A percentile compares a stretch with the other conserved stretches of the same genome.
These are phyloP conservation scores for Penaeus indicus DNA, from an alignment of 1,140 invertebrate genomes.

Conservation along the genomic window DNA sequence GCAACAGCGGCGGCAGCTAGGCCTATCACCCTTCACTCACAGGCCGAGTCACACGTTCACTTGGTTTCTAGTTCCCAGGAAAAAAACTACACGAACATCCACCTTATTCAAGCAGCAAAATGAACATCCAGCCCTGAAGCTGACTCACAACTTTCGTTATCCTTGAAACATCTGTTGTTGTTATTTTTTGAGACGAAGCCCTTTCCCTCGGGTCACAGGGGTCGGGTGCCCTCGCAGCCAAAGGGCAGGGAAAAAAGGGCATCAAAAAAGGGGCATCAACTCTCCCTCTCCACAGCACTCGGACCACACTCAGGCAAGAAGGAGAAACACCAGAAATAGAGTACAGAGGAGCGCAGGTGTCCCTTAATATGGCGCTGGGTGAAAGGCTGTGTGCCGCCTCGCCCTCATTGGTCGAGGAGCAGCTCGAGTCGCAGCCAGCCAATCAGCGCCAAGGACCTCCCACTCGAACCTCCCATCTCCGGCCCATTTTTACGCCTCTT, in stretches of 20 bases:
- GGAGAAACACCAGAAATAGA: conserved; percentile 15
- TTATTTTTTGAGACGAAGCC: too few relatives aligned
- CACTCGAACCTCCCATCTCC: conserved; percentile 47
- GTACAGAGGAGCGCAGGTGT: conserved; percentile 48
- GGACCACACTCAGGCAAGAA: neutral
- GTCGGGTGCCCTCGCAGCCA: too few relatives aligned
- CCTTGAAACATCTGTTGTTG: conserved; percentile 36
- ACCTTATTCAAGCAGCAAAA: neutral
- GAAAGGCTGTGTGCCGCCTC: conserved; percentile 57
- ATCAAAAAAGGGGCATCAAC: too few relatives aligned
- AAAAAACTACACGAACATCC: neutral
- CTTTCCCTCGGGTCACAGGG: too few relatives aligned
- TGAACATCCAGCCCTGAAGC: conserved; percentile 12
- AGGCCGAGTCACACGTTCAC: neutral
- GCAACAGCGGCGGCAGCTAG: too few relatives aligned
- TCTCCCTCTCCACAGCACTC: too few relatives aligned
- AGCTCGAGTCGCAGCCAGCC: conserved; percentile 60
- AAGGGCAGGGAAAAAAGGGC: too few relatives aligned
- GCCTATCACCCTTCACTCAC: too few relatives aligned
- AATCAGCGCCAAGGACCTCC: conserved; percentile 63
- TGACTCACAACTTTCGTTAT: conserved; percentile 47
- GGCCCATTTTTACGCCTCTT: conserved; percentile 23
- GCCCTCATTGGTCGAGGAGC: conserved; percentile 64
- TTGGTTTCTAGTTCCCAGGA: neutral
- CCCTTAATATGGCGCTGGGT: conserved; percentile 63